Conservation (phyloP, 2,888 invertebrate species). For the Zhuqinia jingwanae region DNA sequence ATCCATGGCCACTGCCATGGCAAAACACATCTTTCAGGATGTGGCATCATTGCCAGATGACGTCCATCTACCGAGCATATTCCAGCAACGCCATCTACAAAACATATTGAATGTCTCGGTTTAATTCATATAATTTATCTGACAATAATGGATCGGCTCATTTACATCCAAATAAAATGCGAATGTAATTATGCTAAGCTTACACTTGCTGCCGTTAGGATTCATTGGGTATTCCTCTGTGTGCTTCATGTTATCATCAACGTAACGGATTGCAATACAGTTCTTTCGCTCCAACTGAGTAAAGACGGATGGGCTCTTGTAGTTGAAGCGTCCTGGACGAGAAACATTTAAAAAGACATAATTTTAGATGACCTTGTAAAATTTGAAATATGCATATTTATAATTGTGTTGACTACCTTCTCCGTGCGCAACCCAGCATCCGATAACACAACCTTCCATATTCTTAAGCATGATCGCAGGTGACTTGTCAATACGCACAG, state of each 20-base stretch:
- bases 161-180: too few relatives aligned
- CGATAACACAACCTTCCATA: constrained; percentile 94
- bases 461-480: constrained; percentile 92
- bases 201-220: constrained; percentile 93
- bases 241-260: constrained; percentile 88
- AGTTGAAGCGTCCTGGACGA: constrained; percentile 82
- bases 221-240: constrained; percentile 95
- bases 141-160: too few relatives aligned
- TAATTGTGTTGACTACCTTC: constrained; percentile 85
- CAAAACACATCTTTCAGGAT: constrained; percentile 95
- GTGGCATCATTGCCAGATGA: constrained; percentile 99
- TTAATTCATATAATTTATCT: too few relatives aligned
- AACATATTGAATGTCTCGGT: too few relatives aligned
- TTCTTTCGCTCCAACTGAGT: constrained; percentile 81
- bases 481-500: constrained; percentile 87
- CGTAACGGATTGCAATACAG: constrained; percentile 90
- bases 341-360: constrained; percentile 48
- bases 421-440: constrained; percentile 98
- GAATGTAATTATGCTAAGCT: too few relatives aligned
- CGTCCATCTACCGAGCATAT: constrained; percentile 94
- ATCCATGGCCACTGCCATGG: constrained; percentile 94
- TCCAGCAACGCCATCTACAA: constrained; percentile 90
- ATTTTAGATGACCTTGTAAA: too few relatives aligned
- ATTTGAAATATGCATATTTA: neutral
- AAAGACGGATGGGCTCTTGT: constrained; percentile 81